phyloP scores from a whole-genome alignment of 2,888 invertebrate genomes.

The Troilus luridus region DNA sequence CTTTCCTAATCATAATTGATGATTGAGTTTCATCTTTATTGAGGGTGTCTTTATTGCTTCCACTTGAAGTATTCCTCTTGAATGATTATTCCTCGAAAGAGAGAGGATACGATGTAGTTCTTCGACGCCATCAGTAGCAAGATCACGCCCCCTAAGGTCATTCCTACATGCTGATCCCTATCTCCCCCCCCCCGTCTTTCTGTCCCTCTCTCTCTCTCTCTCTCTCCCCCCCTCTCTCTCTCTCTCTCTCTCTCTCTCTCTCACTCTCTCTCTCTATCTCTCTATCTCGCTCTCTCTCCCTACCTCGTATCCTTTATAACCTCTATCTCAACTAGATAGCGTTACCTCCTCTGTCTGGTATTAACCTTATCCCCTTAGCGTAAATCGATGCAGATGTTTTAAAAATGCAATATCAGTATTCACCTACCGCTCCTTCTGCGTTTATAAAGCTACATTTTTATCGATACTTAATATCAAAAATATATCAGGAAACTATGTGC shows the following conservation, averaged over 20 bases:
- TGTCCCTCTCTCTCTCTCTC: not conserved
- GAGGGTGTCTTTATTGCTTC: not conserved
- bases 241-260: not conserved
- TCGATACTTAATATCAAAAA: not conserved
- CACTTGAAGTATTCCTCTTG: not conserved
- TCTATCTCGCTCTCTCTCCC: not conserved
- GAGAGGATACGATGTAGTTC: not conserved
- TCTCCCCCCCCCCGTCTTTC: not conserved
- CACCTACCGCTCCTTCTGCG: not conserved
- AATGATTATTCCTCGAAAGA: not conserved
- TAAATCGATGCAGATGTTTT: constrained; percentile 21
- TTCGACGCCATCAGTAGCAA: not conserved
- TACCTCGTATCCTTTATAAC: not conserved
- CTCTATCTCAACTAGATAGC: constrained; percentile 34
- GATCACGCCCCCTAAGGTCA: constrained; percentile 1
- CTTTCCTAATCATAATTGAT: not conserved
- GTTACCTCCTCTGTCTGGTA: not conserved
- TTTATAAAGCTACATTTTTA: not conserved
- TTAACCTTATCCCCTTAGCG: constrained; percentile 20
- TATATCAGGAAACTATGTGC: not conserved
- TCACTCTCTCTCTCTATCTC: not conserved
- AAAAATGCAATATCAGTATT: not conserved
- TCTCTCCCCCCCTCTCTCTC: not conserved
- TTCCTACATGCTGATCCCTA: not conserved
- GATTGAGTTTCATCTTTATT: no score